phyloP scores from a whole-genome alignment of 2,113 vertebrate species.

The Nothoprocta pentlandii region DNA sequence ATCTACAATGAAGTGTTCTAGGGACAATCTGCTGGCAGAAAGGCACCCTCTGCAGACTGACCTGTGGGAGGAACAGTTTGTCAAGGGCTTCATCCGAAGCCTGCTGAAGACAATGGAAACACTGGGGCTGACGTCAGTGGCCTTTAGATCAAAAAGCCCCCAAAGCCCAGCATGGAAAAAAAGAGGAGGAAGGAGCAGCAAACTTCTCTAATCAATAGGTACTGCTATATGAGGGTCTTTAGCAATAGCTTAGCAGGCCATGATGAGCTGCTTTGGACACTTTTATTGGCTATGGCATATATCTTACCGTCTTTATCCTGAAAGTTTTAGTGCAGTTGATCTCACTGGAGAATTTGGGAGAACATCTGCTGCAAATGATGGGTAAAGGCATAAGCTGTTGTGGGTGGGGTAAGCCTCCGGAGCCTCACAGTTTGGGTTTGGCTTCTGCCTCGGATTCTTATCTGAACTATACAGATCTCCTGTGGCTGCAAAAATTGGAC shows the following conservation, averaged over 20 bases:
- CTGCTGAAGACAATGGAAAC: conserved; percentile 58
- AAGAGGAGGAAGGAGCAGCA: conserved; percentile 41
- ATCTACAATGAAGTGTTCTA: conserved; percentile 52
- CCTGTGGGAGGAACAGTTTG: conserved; percentile 52
- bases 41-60: conserved; percentile 29
- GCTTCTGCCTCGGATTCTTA: conserved; percentile 74
- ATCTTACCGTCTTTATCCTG: conserved; percentile 53
- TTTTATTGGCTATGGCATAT: conserved; percentile 38
- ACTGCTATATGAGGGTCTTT: conserved; percentile 30
- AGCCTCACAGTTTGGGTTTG: conserved; percentile 75
- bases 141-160: conserved; percentile 67
- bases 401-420: conserved; percentile 74
- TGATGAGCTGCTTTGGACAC: conserved; percentile 43
- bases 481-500: conserved; percentile 73
- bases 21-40: conserved; percentile 67
- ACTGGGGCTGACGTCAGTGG: conserved; percentile 56
- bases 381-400: conserved; percentile 74
- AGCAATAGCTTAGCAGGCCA: conserved; percentile 48
- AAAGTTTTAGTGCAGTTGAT: conserved; percentile 63
- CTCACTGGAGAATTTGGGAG: conserved; percentile 63
- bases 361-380: conserved; percentile 76
- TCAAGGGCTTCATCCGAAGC: conserved; percentile 52
- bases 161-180: conserved; percentile 52
- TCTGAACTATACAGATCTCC: conserved; percentile 71
- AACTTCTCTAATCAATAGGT: conserved; percentile 53